phyloP scores from a whole-genome alignment of 2,888 invertebrate genomes.

The Brachylomia viminalis region DNA sequence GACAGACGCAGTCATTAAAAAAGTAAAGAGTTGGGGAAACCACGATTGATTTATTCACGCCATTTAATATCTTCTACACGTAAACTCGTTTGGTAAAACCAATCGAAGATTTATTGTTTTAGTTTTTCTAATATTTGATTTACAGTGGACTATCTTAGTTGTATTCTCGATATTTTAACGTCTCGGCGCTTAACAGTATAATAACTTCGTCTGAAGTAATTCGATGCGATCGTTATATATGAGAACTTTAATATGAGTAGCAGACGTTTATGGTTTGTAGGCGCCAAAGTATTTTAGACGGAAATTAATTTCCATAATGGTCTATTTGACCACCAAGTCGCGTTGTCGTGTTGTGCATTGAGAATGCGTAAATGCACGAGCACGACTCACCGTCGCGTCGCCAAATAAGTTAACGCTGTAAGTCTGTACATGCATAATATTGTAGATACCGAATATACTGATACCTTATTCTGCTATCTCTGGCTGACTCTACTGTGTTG shows the following conservation, averaged over 20 bases:
- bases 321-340: constrained; percentile 64
- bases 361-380: constrained; percentile 63
- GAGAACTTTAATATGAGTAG: constrained; percentile 61
- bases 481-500: constrained; percentile 55
- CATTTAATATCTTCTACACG: constrained; percentile 63
- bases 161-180: constrained; percentile 48
- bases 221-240: constrained; percentile 57
- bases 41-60: constrained; percentile 76
- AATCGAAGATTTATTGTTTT: constrained; percentile 63
- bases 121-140: constrained; percentile 55
- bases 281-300: constrained; percentile 68
- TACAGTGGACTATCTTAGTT: constrained; percentile 35
- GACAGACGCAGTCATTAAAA: constrained; percentile 73
- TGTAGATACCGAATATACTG: constrained; percentile 60
- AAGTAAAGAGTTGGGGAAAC: constrained; percentile 80
- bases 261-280: constrained; percentile 60
- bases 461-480: constrained; percentile 64
- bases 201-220: constrained; percentile 51
- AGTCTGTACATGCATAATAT: constrained; percentile 61
- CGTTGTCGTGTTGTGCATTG: constrained; percentile 64
- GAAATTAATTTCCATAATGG: constrained; percentile 74
- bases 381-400: constrained; percentile 57
- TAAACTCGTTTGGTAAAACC: constrained; percentile 58
- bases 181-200: constrained; percentile 43
- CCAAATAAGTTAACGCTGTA: constrained; percentile 66